A percentile compares a stretch with the other conserved stretches of the same genome.
Evolutionary conservation across 1,140 invertebrate species (phyloP).

Genomic region (Lepidurus couesii): DNA sequence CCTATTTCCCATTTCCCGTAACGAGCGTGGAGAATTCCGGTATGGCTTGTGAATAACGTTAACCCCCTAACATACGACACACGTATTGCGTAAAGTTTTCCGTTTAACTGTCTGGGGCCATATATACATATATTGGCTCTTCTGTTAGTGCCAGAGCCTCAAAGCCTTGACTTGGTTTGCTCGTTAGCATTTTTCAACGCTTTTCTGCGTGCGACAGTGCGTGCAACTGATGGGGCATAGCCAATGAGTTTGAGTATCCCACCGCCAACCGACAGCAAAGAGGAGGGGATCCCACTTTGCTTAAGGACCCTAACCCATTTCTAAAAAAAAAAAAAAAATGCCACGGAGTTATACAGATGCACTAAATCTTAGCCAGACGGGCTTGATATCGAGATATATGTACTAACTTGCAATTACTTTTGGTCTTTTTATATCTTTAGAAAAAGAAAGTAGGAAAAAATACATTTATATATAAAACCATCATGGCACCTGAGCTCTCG

Average conservation of each 20-base stretch:
- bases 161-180: neutral
- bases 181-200: slow-evolving; percentile 19
- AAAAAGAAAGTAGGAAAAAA: neutral
- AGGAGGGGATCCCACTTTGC: no score
- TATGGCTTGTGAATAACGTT: no score
- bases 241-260: neutral
- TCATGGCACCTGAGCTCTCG: neutral
- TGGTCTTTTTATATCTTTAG: neutral
- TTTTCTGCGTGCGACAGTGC: slow-evolving; percentile 11
- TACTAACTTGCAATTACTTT: no score
- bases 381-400: no score
- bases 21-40: no score
- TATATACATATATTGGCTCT: neutral
- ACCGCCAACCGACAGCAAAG: no score
- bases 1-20: no score
- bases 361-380: no score
- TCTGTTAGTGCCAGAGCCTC: neutral
- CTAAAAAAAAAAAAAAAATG: no score
- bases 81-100: neutral
- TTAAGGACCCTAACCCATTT: no score
- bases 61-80: no score
- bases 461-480: neutral
- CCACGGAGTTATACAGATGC: no score
- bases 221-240: slow-evolving; percentile 12
- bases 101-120: neutral